Conservation (phyloP, 2,113 vertebrate genomes). For the Aphyosemion australe region DNA sequence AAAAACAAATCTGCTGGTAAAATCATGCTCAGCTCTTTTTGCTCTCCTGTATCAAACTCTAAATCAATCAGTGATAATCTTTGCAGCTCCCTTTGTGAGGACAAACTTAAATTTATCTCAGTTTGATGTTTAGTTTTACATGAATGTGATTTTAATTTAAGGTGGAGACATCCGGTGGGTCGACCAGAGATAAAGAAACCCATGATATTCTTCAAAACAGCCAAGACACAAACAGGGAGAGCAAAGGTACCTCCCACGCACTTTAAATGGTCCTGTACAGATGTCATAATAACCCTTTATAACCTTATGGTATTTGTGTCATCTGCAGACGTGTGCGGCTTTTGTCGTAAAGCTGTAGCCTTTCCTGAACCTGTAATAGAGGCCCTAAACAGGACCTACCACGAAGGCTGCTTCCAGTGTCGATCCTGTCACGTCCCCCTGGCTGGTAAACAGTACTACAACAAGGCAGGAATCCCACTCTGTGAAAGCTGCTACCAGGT, state of each 20-base stretch:
- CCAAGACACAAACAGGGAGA: conserved; percentile 41
- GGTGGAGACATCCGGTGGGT: conserved; percentile 68
- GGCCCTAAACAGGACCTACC: conserved; percentile 90
- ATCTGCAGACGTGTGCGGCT: conserved; percentile 88
- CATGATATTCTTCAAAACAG: conserved; percentile 16
- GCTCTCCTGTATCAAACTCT: conserved; percentile 1
- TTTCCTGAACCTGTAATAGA: conserved; percentile 79
- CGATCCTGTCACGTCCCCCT: conserved; percentile 83
- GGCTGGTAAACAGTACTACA: conserved; percentile 89
- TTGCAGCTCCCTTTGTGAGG: background rate
- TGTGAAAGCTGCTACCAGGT: conserved; percentile 93
- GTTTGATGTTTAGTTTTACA: background rate
- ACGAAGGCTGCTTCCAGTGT: conserved; percentile 90
- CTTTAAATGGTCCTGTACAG: conserved; percentile 13
- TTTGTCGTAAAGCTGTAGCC: conserved; percentile 88
- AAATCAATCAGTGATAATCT: background rate
- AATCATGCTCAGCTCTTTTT: no score
- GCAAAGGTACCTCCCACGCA: conserved; percentile 57
- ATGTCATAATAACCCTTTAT: conserved; percentile 2
- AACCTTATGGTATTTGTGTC: conserved; percentile 39
- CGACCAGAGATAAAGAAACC: conserved; percentile 31
- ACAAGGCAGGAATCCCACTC: conserved; percentile 85
- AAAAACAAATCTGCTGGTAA: no score
- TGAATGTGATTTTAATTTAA: conserved; percentile 27
- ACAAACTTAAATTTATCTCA: background rate